Conservation (phyloP, 2,113 vertebrate genomes). For the Corapipo altera region DNA sequence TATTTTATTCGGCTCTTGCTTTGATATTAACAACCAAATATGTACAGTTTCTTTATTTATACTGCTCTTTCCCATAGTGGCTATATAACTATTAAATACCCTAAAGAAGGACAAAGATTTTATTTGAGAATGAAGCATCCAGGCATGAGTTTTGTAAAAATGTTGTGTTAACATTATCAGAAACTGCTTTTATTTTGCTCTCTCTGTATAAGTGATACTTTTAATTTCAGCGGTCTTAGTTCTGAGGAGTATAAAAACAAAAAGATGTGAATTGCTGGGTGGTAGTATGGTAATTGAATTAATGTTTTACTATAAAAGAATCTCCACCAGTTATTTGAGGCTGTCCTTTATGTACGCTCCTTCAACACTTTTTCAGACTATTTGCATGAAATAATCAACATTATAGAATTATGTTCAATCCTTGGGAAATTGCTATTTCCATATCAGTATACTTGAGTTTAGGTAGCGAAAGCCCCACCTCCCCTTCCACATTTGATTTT, state of each 20-base stretch:
- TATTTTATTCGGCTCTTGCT: background rate
- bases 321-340: background rate
- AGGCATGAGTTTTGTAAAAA: background rate
- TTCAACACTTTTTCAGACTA: background rate
- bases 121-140: background rate
- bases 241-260: background rate
- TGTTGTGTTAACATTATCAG: background rate
- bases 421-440: background rate
- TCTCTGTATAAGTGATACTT: background rate
- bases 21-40: background rate
- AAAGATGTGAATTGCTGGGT: background rate
- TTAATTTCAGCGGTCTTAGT: background rate
- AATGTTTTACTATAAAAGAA: background rate
- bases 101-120: background rate
- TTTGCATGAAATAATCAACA: background rate
- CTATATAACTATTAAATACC: background rate
- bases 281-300: background rate
- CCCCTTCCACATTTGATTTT: background rate
- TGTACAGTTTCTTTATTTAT: background rate
- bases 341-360: background rate
- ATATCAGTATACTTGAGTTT: background rate
- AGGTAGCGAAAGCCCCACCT: background rate
- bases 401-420: background rate
- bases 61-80: background rate
- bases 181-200: background rate